Evolutionary conservation across 1,140 invertebrate genomes (phyloP).

Genomic region (Lasioglossum baleicum): DNA sequence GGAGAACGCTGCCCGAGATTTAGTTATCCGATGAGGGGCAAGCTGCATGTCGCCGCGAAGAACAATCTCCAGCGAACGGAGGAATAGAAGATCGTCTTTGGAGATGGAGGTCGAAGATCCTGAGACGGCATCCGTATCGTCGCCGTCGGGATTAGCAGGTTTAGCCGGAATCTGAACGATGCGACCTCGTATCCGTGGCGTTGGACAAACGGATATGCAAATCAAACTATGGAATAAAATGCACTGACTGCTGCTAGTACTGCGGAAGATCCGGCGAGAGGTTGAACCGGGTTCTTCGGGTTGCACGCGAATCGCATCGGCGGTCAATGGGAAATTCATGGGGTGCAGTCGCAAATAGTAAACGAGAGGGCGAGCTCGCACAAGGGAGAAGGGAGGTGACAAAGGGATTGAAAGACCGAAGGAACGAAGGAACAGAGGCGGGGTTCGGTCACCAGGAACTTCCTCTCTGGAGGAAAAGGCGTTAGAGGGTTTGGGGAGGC

Average conservation of each 20-base stretch:
- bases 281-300: not conserved
- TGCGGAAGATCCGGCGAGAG: too few species aligned
- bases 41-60: not conserved
- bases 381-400: not conserved
- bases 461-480: not conserved
- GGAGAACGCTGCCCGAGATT: not conserved
- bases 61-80: not conserved
- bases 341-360: not conserved
- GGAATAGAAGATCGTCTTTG: not conserved
- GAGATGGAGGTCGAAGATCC: not conserved
- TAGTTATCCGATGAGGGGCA: not conserved
- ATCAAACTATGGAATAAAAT: constrained; percentile 5
- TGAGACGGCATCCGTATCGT: not conserved
- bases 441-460: not conserved
- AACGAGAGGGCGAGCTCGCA: not conserved
- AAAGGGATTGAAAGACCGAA: not conserved
- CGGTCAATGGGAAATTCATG: constrained; percentile 26
- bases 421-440: not conserved
- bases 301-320: not conserved
- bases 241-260: too few species aligned
- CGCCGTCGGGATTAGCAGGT: constrained; percentile 8
- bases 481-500: not conserved
- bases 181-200: not conserved
- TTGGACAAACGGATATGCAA: constrained; percentile 6
- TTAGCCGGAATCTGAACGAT: not conserved